A percentile compares a stretch with the other conserved stretches of the same genome.
Evolutionary conservation across 1,140 invertebrate genomes (phyloP).

Genomic region (Pogonomyrmex barbatus): DNA sequence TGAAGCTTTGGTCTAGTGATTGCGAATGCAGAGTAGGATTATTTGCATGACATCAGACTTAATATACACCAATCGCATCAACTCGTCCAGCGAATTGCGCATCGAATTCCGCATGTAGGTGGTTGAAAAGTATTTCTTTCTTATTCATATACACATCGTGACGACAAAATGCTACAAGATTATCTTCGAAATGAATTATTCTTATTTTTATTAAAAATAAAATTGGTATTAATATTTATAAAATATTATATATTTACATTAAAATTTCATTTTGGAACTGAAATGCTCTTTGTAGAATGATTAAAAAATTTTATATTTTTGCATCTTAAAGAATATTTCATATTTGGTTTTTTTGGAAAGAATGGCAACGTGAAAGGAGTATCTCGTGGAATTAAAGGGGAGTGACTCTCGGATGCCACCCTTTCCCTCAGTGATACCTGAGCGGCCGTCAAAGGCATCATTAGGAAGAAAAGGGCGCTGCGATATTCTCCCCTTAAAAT

Average conservation of each 20-base stretch:
- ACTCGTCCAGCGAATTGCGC: not conserved
- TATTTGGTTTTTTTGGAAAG: not conserved
- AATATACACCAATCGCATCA: constrained; percentile 58
- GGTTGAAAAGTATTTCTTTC: constrained; percentile 19
- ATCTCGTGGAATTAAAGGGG: constrained; percentile 38
- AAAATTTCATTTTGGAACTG: not conserved
- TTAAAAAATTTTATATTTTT: not conserved
- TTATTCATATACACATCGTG: not conserved
- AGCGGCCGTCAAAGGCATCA: constrained; percentile 34
- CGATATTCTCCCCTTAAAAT: constrained; percentile 63
- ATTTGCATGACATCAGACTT: constrained; percentile 52
- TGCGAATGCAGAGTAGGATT: constrained; percentile 21
- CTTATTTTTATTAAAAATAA: constrained; percentile 3
- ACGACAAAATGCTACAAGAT: not conserved
- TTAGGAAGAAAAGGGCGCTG: constrained; percentile 47
- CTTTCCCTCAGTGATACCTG: constrained; percentile 36
- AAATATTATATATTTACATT: constrained; percentile 3
- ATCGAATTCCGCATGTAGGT: constrained; percentile 38
- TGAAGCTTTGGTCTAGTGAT: constrained; percentile 23
- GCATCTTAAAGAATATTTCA: not conserved
- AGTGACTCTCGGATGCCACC: constrained; percentile 41
- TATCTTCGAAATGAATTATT: constrained; percentile 16
- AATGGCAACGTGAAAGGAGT: constrained; percentile 26
- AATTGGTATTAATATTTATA: constrained; percentile 9
- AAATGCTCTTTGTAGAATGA: not conserved